These are phyloP conservation scores for Tuberolachnus salignus DNA, from an alignment of 2,888 invertebrate genomes.

Conservation along the genomic window DNA sequence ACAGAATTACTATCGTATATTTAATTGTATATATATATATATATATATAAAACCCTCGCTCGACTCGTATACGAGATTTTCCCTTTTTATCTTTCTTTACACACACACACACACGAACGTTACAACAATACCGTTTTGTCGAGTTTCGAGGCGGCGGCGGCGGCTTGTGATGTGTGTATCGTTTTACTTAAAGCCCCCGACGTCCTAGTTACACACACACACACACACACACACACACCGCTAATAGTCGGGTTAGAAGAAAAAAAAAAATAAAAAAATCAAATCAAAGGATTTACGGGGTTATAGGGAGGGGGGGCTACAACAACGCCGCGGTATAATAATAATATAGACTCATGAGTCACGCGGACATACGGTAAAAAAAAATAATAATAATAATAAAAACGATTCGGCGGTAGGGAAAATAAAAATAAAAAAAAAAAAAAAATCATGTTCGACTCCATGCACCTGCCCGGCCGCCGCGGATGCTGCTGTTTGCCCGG, in stretches of 20 bases:
- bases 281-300: conserved; percentile 45
- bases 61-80: neutral
- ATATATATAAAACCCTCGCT: neutral
- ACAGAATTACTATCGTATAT: conserved; percentile 2
- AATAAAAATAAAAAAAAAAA: conserved; percentile 24
- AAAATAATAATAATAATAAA: conserved; percentile 15
- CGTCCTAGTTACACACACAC: neutral
- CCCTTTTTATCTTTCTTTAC: conserved; percentile 3
- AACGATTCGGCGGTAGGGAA: conserved; percentile 43
- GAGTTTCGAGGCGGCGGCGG: neutral
- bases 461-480: conserved; percentile 49
- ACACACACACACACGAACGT: neutral
- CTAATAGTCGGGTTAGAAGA: conserved; percentile 35
- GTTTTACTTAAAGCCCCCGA: conserved; percentile 32
- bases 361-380: conserved; percentile 48
- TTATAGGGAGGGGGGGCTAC: neutral
- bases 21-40: conserved; percentile 3
- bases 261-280: conserved; percentile 24
- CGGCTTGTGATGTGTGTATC: conserved; percentile 17
- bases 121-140: conserved; percentile 51
- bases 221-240: conserved; percentile 8
- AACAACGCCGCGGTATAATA: neutral
- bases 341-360: conserved; percentile 38
- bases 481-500: conserved; percentile 36
- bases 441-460: conserved; percentile 53